phyloP scores from a whole-genome alignment of 1,140 invertebrate genomes.

The Eubasilissa regina region DNA sequence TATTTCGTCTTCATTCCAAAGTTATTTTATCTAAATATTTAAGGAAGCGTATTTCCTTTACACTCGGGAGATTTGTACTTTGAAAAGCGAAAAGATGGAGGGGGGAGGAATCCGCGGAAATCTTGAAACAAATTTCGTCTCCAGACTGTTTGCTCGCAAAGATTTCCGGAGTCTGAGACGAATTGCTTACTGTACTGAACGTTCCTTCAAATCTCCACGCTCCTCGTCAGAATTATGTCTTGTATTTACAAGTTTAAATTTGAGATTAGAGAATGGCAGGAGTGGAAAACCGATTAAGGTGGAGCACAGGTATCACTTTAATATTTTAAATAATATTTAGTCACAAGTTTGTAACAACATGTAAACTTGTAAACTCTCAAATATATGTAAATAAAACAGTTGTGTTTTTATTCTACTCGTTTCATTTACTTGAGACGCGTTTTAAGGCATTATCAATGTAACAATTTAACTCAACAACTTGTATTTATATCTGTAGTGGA shows the following conservation, averaged over 20 bases:
- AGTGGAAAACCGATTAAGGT: neutral
- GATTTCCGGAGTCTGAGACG: slow-evolving; percentile 16
- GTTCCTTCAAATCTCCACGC: slow-evolving; percentile 3
- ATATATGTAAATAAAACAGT: too few relatives aligned
- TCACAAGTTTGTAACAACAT: too few relatives aligned
- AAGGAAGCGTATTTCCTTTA: slow-evolving; percentile 46
- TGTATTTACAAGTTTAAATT: slow-evolving; percentile 32
- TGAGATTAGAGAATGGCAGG: slow-evolving; percentile 19
- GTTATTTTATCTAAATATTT: slow-evolving; percentile 54
- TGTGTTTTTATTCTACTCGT: too few relatives aligned
- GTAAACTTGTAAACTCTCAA: too few relatives aligned
- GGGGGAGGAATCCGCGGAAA: slow-evolving; percentile 25
- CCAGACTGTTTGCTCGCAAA: slow-evolving; percentile 34
- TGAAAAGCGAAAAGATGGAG: slow-evolving; percentile 34
- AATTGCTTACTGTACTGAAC: slow-evolving; percentile 28
- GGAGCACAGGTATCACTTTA: neutral
- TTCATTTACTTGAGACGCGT: too few relatives aligned
- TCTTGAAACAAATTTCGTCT: slow-evolving; percentile 34
- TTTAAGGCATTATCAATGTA: too few relatives aligned
- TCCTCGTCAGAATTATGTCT: slow-evolving; percentile 19
- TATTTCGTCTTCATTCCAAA: slow-evolving; percentile 38
- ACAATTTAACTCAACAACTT: too few relatives aligned
- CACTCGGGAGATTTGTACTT: slow-evolving; percentile 45
- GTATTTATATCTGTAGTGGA: too few relatives aligned
- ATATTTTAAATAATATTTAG: too few relatives aligned